A percentile compares a stretch with the other conserved stretches of the same genome.
phyloP scores from a whole-genome alignment of 2,797 vertebrate genomes.

The Sebastiscus tertius region DNA sequence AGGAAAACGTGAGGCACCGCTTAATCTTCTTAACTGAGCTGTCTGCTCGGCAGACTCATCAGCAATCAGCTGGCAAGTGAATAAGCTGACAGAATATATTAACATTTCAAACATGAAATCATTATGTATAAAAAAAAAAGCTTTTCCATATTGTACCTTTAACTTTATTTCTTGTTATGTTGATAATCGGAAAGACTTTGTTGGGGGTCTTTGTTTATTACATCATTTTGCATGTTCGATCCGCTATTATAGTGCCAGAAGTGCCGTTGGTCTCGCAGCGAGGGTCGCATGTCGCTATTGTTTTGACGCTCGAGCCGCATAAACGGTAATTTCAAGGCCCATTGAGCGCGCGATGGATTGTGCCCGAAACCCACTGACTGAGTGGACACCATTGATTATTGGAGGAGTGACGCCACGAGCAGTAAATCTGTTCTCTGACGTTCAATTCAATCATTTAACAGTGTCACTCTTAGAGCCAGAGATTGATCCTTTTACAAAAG shows the following conservation, averaged over 20 bases:
- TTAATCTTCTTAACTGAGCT: slow-evolving; percentile 83
- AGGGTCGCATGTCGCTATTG: slow-evolving; percentile 79
- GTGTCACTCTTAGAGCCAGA: neutral
- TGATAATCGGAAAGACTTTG: neutral
- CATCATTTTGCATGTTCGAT: slow-evolving; percentile 39
- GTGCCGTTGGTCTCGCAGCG: slow-evolving; percentile 78
- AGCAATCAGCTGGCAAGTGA: slow-evolving; percentile 61
- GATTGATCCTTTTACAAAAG: neutral
- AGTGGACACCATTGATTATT: slow-evolving; percentile 73
- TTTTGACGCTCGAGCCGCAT: slow-evolving; percentile 75
- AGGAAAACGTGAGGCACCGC: slow-evolving; percentile 73
- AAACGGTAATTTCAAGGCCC: slow-evolving; percentile 85
- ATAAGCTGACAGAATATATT: slow-evolving; percentile 38
- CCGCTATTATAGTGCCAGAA: slow-evolving; percentile 50
- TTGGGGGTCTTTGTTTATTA: neutral
- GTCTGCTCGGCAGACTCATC: slow-evolving; percentile 81
- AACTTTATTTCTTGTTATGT: neutral
- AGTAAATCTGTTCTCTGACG: slow-evolving; percentile 25
- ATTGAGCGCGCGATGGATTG: slow-evolving; percentile 84
- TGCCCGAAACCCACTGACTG: slow-evolving; percentile 67
- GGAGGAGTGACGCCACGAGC: slow-evolving; percentile 42
- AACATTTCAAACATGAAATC: neutral
- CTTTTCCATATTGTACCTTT: neutral
- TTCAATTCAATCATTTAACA: neutral
- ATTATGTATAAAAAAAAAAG: neutral